A percentile compares a stretch with the other conserved stretches of the same genome.
Evolutionary conservation across 2,797 vertebrate species (phyloP).

Genomic region (Vultur gryphus): DNA sequence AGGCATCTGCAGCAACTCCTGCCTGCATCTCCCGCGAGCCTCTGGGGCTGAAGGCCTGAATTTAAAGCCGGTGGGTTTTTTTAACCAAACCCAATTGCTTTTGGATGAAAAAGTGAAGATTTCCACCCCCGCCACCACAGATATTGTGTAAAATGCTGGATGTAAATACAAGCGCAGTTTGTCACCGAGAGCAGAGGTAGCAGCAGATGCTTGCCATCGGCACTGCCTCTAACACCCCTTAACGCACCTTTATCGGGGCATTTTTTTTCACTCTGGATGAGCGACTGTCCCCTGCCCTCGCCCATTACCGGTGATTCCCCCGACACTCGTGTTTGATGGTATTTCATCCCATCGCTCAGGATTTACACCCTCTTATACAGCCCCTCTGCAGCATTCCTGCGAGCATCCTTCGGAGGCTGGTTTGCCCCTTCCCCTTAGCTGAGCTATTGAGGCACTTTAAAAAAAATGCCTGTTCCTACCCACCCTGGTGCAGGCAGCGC

Average conservation of each 20-base stretch:
- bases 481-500: neutral
- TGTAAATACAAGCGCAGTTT: neutral
- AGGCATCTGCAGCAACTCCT: neutral
- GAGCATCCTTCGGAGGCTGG: neutral
- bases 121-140: neutral
- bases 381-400: neutral
- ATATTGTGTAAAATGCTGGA: neutral
- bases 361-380: neutral
- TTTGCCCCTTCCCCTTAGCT: neutral
- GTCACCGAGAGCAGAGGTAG: neutral
- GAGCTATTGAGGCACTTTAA: neutral
- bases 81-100: neutral
- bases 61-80: neutral
- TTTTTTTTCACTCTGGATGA: neutral
- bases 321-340: neutral
- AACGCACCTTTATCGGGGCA: neutral
- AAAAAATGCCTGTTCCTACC: neutral
- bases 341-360: neutral
- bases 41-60: neutral
- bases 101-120: neutral
- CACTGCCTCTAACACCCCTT: neutral
- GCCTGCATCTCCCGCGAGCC: rapidly evolving
- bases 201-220: neutral
- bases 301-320: rapidly evolving
- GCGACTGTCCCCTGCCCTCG: neutral